Base-by-base conservation (phyloP, 2,797 vertebrate genomes). In the Acanthurus lineatus region DNA sequence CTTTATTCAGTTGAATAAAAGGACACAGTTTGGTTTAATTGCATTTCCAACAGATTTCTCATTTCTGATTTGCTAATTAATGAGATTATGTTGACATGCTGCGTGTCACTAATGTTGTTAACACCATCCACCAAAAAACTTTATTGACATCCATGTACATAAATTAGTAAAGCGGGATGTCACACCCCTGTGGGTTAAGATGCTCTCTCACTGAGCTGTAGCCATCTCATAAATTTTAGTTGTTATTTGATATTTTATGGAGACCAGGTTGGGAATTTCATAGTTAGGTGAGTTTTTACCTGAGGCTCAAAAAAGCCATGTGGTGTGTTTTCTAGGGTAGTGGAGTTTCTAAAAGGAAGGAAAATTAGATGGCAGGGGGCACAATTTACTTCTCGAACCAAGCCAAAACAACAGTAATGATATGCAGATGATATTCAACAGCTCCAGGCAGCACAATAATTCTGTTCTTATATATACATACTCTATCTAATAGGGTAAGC, bases 361-460 rank as follows among this genome's bases (percentile, higher is more conserved):
- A 66, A 76, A 58, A 66, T 74, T 5, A 71, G 66, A 51, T 49
- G 52, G 58, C 52, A 69, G 47, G 28, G 52, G 74, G 60, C 28
- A 76, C 57, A 82, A 68, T 81, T 79, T 83, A 86, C 72, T 73
- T 66, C 65, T 51, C 35, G 47, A 79, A 66, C 48, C 16, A 38
- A 73, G 48, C 61, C 73, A 70, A 85, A 87, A 86, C 82, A 86
- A 81, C 64, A 59, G 68, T 85, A 90, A 92, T 90, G 58, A 73
- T 57, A 88, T 92, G 91, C 73, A 85, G 90, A 93, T 91, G 14
- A 51, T 73, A 92, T 90, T 86, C 86, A 73, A 32, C 73, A 61
- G 85, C 89, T 89, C 44, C 0, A 2, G 69, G 89, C 83, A 52
- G 72, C 74, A 74, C 53, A 82, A 61, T 81, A 53, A 78, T 78